These are phyloP conservation scores for Pseudochirops corinnae DNA, from an alignment of 2,797 vertebrate species.

Conservation along the genomic window DNA sequence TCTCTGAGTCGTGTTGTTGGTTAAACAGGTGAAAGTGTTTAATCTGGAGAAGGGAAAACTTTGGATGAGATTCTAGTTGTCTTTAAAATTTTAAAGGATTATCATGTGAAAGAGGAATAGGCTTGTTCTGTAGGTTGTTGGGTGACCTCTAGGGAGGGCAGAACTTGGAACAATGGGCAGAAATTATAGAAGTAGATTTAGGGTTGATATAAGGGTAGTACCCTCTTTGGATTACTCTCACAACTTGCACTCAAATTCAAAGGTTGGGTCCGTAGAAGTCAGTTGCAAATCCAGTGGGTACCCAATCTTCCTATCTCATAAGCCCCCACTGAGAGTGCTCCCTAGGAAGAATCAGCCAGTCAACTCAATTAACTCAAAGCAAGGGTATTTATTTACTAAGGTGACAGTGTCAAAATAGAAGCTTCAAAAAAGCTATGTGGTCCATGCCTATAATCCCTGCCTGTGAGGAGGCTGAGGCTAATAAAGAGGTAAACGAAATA, in stretches of 20 bases:
- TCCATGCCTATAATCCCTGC: neutral
- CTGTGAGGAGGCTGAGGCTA: neutral
- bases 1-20: neutral
- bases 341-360: neutral
- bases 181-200: neutral
- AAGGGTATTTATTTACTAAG: neutral
- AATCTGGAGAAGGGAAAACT: neutral
- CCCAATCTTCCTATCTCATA: neutral
- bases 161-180: neutral
- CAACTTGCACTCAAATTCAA: neutral
- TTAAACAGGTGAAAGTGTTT: neutral
- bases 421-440: neutral
- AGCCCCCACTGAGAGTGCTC: neutral
- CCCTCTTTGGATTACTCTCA: neutral
- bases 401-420: neutral
- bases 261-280: no score
- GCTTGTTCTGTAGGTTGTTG: neutral
- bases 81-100: neutral
- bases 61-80: neutral
- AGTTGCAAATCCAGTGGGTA: neutral
- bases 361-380: neutral
- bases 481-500: neutral
- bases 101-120: neutral
- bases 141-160: neutral
- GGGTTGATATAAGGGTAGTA: neutral